Evolutionary conservation across 2,797 vertebrate genomes (phyloP).

Genomic region (Chromobotia macracanthus): DNA sequence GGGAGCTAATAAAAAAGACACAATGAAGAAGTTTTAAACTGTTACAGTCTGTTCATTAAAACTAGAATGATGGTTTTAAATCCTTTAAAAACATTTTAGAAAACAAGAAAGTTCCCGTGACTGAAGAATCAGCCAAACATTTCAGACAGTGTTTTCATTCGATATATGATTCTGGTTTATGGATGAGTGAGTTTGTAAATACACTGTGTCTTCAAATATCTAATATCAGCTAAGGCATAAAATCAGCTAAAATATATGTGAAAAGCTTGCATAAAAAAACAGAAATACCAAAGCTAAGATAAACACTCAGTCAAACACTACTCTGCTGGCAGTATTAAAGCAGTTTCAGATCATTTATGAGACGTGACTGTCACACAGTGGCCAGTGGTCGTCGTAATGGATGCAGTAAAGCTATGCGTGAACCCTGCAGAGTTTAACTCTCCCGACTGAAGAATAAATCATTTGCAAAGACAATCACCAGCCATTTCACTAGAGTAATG

Average conservation of each 20-base stretch:
- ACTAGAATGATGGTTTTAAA: too few relatives aligned
- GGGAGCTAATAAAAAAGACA: too few relatives aligned
- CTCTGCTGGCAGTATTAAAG: background rate
- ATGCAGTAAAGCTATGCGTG: slow-evolving; percentile 14
- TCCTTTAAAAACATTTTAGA: too few relatives aligned
- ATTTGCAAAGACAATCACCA: slow-evolving; percentile 71
- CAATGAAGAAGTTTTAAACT: too few relatives aligned
- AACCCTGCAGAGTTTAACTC: background rate
- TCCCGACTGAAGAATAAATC: slow-evolving; percentile 45
- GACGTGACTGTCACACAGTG: background rate
- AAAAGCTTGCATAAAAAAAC: background rate
- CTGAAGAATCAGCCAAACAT: background rate
- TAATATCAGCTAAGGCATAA: slow-evolving; percentile 4
- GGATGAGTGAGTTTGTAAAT: slow-evolving; percentile 1
- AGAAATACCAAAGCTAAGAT: slow-evolving; percentile 29
- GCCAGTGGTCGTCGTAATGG: background rate
- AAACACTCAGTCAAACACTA: background rate
- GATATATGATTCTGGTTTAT: background rate
- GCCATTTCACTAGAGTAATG: slow-evolving; percentile 22
- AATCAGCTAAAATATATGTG: slow-evolving; percentile 4
- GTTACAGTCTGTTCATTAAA: too few relatives aligned
- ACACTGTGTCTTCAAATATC: slow-evolving; percentile 24
- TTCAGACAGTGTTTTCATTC: slow-evolving; percentile 5
- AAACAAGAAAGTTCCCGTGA: too few relatives aligned
- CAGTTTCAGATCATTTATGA: background rate